Evolutionary conservation across 2,797 vertebrate genomes (phyloP).

Genomic region (Ambastaia sidthimunki): DNA sequence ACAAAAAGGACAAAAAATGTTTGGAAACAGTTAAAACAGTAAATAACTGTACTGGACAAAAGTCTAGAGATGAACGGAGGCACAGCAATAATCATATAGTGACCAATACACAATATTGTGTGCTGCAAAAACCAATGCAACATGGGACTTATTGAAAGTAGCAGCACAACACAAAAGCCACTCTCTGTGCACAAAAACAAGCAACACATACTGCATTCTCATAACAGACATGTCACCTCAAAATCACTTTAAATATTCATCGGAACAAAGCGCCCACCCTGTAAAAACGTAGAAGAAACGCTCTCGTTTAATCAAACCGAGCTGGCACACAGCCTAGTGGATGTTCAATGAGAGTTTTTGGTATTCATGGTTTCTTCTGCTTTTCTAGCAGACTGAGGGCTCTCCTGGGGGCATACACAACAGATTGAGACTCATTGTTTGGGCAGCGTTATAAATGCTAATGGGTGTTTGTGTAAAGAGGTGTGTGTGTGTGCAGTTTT

Average conservation of each 20-base stretch:
- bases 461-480: constrained; percentile 36
- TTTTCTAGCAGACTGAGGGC: constrained; percentile 21
- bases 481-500: constrained; percentile 20
- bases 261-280: background rate
- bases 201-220: background rate
- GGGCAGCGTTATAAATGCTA: constrained; percentile 55
- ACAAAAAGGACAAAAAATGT: background rate
- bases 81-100: background rate
- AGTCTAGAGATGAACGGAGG: background rate
- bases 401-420: constrained; percentile 34
- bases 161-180: background rate
- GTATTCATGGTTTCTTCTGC: constrained; percentile 41
- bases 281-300: background rate
- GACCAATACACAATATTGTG: background rate
- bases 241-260: constrained; percentile 16
- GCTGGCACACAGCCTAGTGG: constrained; percentile 25
- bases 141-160: background rate
- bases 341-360: constrained; percentile 29
- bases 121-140: background rate
- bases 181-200: too few relatives aligned
- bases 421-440: constrained; percentile 54
- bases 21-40: background rate
- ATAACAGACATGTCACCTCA: background rate
- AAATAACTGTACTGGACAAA: too few relatives aligned
- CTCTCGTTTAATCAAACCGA: constrained; percentile 3